A percentile compares a stretch with the other conserved stretches of the same genome.
Conservation (phyloP, 2,888 invertebrate genomes). For the Caenorhabditis sp. region DNA sequence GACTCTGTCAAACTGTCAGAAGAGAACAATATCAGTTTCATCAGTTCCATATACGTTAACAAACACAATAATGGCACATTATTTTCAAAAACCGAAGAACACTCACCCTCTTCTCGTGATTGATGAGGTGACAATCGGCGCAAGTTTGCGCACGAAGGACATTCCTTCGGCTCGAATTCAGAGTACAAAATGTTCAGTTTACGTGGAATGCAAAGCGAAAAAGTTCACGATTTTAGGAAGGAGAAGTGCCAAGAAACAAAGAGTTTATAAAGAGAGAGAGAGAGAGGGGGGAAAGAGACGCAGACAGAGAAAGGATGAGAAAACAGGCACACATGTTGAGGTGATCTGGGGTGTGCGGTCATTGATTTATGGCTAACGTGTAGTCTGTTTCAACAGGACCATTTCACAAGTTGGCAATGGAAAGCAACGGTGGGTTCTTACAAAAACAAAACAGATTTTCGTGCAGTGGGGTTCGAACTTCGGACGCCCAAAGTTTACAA, state of each 20-base stretch:
- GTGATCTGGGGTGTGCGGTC: constrained; percentile 16
- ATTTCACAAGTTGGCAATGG: no score
- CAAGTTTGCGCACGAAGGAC: constrained; percentile 9
- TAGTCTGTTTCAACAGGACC: no score
- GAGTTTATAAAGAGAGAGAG: not conserved
- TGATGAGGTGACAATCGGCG: not conserved
- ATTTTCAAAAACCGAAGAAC: not conserved
- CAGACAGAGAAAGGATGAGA: constrained; percentile 40
- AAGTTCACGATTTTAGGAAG: constrained; percentile 14
- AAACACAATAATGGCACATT: no score
- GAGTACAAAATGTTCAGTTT: not conserved
- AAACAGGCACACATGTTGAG: constrained; percentile 18
- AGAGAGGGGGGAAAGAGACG: constrained; percentile 27
- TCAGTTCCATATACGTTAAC: no score
- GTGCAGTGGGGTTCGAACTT: no score
- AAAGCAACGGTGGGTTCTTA: no score
- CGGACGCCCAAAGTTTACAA: no score
- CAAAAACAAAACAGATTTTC: no score
- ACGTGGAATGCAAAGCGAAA: not conserved
- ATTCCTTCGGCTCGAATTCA: not conserved
- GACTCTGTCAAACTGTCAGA: no score
- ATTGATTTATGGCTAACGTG: constrained; percentile 14
- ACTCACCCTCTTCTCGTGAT: constrained; percentile 34
- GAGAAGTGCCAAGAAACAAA: constrained; percentile 2
- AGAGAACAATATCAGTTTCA: no score